phyloP scores from a whole-genome alignment of 2,113 vertebrate species.

The Perca schrenkii region DNA sequence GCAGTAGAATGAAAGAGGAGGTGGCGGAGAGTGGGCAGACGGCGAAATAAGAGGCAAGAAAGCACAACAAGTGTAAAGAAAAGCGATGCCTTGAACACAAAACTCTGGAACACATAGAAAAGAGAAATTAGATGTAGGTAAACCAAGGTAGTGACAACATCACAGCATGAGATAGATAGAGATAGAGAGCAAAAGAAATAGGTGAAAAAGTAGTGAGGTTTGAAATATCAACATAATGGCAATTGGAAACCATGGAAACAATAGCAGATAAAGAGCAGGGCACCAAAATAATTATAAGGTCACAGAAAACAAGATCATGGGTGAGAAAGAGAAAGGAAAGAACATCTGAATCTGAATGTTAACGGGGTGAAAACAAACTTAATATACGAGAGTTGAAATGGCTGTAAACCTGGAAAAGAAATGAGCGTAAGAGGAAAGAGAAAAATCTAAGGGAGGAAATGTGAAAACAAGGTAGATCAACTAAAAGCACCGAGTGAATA shows the following conservation, averaged over 20 bases:
- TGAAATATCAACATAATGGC: constrained; percentile 43
- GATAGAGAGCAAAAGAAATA: constrained; percentile 24
- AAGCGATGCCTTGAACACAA: constrained; percentile 84
- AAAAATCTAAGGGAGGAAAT: background rate
- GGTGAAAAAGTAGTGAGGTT: constrained; percentile 34
- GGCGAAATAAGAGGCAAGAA: constrained; percentile 64
- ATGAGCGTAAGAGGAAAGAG: background rate
- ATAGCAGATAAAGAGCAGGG: constrained; percentile 46
- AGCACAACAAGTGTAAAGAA: constrained; percentile 73
- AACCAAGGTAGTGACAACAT: constrained; percentile 62
- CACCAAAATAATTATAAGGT: constrained; percentile 28
- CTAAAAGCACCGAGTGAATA: constrained; percentile 12
- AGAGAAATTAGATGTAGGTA: constrained; percentile 85
- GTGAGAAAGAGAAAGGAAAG: constrained; percentile 24
- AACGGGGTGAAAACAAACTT: constrained; percentile 5
- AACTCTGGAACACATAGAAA: constrained; percentile 90
- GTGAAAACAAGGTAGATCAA: constrained; percentile 1
- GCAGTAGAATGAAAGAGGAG: constrained; percentile 82
- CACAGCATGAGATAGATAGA: constrained; percentile 49
- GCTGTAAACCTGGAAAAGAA: constrained; percentile 28
- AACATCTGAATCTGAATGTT: constrained; percentile 25
- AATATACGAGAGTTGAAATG: constrained; percentile 4
- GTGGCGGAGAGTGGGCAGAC: constrained; percentile 39
- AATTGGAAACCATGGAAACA: constrained; percentile 59
- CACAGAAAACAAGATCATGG: constrained; percentile 20